phyloP scores from a whole-genome alignment of 2,113 vertebrate species.

The Octodon degus region DNA sequence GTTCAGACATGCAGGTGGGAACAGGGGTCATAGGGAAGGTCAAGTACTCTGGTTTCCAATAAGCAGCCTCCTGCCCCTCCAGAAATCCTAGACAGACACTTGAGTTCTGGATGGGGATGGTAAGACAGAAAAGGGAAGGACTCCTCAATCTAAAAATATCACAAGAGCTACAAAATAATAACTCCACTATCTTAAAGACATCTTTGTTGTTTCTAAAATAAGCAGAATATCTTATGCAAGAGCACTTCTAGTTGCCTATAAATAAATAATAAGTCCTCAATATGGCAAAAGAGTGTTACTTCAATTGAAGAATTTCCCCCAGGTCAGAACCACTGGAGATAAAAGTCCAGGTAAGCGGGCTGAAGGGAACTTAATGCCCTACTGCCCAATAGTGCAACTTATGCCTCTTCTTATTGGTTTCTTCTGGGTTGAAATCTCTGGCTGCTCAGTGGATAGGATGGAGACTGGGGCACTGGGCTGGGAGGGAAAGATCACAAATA shows the following conservation, averaged over 20 bases:
- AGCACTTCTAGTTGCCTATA: background rate
- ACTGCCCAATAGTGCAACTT: rapidly evolving
- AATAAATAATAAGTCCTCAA: background rate
- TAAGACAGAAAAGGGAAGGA: background rate
- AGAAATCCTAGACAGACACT: background rate
- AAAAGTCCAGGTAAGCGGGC: background rate
- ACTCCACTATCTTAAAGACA: background rate
- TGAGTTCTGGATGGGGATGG: background rate
- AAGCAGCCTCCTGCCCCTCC: no score
- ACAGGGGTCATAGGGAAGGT: background rate
- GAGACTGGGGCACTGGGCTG: background rate
- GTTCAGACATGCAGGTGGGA: background rate
- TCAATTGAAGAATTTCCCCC: background rate
- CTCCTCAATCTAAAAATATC: background rate
- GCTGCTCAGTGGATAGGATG: background rate
- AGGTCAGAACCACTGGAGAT: no score
- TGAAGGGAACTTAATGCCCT: background rate
- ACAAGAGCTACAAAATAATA: background rate
- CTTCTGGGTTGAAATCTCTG: background rate
- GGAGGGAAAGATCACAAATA: background rate
- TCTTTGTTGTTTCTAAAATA: background rate
- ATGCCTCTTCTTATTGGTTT: background rate
- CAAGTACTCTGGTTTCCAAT: background rate
- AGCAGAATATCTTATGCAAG: background rate
- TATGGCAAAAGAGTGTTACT: background rate